phyloP scores from a whole-genome alignment of 2,797 vertebrate species.

The Novumbra hubbsi region DNA sequence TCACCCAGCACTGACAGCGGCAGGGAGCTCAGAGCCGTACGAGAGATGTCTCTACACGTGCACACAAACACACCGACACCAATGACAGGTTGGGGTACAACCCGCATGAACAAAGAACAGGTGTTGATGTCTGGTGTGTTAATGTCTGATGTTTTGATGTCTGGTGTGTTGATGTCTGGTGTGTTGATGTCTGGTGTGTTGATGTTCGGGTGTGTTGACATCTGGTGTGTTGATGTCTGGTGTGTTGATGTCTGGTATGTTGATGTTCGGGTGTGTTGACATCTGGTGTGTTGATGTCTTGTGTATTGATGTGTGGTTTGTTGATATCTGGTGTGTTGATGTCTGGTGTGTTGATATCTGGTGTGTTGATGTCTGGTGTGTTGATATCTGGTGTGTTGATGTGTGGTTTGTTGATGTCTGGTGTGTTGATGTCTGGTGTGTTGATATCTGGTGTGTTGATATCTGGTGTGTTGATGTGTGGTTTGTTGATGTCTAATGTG shows the following conservation, averaged over 20 bases:
- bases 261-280: conserved; percentile 22
- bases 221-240: conserved; percentile 40
- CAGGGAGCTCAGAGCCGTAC: conserved; percentile 82
- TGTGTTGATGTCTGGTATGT: conserved; percentile 41
- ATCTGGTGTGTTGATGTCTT: conserved; percentile 36
- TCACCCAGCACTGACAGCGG: conserved; percentile 81
- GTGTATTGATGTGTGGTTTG: conserved; percentile 36
- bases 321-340: conserved; percentile 30
- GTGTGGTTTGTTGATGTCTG: not conserved
- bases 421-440: not conserved
- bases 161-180: conserved; percentile 29
- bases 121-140: conserved; percentile 20
- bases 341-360: conserved; percentile 41
- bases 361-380: not conserved
- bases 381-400: not conserved
- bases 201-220: too few relatives aligned
- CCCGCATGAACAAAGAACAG: not conserved
- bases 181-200: conserved; percentile 34
- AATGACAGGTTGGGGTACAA: not conserved
- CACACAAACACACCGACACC: not conserved
- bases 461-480: not conserved
- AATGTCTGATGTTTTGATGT: conserved; percentile 14
- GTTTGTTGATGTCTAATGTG: conserved; percentile 6
- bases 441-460: not conserved
- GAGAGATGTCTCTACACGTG: conserved; percentile 86